phyloP scores from a whole-genome alignment of 2,797 vertebrate genomes.

The Buphagus erythrorhynchus region DNA sequence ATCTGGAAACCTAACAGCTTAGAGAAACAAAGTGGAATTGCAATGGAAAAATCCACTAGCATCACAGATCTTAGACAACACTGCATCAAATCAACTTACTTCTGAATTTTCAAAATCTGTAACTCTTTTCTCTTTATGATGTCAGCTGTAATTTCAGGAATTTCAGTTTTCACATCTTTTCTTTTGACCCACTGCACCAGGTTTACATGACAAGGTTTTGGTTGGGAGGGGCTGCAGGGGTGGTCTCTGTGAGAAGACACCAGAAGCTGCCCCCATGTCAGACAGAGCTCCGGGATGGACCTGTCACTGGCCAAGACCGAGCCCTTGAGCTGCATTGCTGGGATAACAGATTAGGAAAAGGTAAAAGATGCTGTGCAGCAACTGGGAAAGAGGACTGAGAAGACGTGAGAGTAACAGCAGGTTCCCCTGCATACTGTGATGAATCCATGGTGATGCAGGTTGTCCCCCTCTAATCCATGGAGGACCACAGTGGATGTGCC shows the following conservation, averaged over 20 bases:
- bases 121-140: not conserved
- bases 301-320: not conserved
- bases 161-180: not conserved
- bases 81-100: not conserved
- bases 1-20: not conserved
- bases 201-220: not conserved
- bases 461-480: not conserved
- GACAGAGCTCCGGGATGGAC: not conserved
- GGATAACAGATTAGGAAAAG: not conserved
- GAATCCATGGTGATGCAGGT: accelerated
- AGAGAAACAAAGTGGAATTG: not conserved
- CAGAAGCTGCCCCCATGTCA: not conserved
- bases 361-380: not conserved
- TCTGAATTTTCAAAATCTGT: not conserved
- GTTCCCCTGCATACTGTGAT: not conserved
- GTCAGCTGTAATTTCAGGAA: not conserved
- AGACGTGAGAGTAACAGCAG: not conserved
- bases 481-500: not conserved
- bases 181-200: not conserved
- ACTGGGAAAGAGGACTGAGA: not conserved
- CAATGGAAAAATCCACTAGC: not conserved
- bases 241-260: not conserved
- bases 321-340: not conserved
- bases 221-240: not conserved
- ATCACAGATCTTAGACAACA: not conserved